phyloP scores from a whole-genome alignment of 2,888 invertebrate genomes.

The Cheilosia vulpina region DNA sequence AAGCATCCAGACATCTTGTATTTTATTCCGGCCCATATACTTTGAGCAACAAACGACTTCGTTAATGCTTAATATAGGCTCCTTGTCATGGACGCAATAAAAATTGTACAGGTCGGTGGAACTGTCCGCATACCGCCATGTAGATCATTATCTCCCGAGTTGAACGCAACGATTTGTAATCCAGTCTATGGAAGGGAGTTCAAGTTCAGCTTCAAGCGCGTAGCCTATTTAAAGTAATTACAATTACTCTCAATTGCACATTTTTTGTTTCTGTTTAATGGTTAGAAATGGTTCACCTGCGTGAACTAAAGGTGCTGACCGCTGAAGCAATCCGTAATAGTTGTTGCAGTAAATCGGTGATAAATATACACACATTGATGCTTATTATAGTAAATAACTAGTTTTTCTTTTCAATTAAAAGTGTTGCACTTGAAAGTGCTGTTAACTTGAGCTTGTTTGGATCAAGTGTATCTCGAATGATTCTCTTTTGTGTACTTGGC shows the following conservation, averaged over 20 bases:
- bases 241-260: neutral
- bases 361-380: neutral
- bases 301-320: neutral
- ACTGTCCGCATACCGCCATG: neutral
- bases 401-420: neutral
- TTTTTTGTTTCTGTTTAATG: neutral
- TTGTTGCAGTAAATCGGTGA: neutral
- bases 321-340: neutral
- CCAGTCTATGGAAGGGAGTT: neutral
- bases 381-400: neutral
- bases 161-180: neutral
- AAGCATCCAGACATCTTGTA: no score
- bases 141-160: neutral
- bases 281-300: neutral
- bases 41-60: no score
- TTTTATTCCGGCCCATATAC: no score
- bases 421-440: neutral
- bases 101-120: neutral
- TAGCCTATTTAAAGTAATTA: constrained; percentile 3
- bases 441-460: neutral
- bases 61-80: no score
- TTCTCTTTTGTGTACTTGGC: neutral
- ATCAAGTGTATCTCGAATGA: neutral
- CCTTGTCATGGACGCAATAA: no score
- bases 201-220: neutral